Percentiles rank a stretch among this genome's conserved stretches.
Conservation (phyloP, 2,888 invertebrate species). For the Netelia inedita region DNA sequence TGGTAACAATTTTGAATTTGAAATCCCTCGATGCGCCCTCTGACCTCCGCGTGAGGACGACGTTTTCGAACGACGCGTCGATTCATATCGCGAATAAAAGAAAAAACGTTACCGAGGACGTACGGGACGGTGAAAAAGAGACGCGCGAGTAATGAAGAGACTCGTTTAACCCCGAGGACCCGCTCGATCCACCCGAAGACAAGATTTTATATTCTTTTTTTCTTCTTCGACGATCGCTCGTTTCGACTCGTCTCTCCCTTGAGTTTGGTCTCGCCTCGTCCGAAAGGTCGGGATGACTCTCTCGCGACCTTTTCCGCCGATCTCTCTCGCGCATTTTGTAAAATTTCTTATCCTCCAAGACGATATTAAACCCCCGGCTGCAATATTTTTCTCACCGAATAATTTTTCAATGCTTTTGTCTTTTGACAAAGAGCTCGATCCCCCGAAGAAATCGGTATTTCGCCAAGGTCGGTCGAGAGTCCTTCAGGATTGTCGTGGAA, state of each 20-base stretch:
- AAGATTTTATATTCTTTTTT: background rate
- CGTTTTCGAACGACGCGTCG: conserved; percentile 75
- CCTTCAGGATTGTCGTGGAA: background rate
- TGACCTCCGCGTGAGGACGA: conserved; percentile 59
- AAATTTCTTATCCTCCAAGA: conserved; percentile 35
- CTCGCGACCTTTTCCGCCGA: conserved; percentile 53
- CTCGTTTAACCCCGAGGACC: conserved; percentile 68
- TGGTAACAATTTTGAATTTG: conserved; percentile 27
- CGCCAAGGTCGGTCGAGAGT: background rate
- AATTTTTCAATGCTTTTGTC: background rate
- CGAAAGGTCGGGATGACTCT: conserved; percentile 53
- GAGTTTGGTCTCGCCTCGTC: background rate
- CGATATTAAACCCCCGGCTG: background rate
- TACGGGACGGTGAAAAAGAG: conserved; percentile 29
- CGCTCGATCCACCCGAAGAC: conserved; percentile 32
- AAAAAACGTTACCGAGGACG: conserved; percentile 16
- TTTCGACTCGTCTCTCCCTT: conserved; percentile 5
- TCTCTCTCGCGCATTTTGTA: conserved; percentile 27
- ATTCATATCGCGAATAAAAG: conserved; percentile 71
- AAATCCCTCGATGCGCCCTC: conserved; percentile 6
- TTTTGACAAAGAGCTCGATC: background rate
- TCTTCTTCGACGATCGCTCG: background rate
- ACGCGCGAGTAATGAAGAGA: conserved; percentile 62
- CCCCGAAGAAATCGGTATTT: background rate
- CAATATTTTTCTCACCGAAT: background rate